A percentile compares a stretch with the other conserved stretches of the same genome.
These are phyloP conservation scores for Pongo pygmaeus DNA, from an alignment of 2,113 vertebrate genomes.

Conservation along the genomic window DNA sequence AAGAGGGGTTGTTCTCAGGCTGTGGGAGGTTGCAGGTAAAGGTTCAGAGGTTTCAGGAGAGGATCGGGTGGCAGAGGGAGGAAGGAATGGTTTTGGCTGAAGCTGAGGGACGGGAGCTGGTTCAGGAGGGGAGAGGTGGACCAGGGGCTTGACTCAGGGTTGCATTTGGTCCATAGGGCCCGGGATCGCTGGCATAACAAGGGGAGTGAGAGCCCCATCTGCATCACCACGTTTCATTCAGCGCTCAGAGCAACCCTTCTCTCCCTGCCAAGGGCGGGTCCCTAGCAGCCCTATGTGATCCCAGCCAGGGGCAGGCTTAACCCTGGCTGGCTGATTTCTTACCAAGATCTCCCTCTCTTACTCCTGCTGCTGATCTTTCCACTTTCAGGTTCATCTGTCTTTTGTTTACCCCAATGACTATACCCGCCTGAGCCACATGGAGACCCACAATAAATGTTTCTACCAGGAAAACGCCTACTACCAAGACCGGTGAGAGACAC, in stretches of 20 bases:
- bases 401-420: conserved; percentile 96
- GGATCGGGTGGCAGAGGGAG: background rate
- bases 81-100: background rate
- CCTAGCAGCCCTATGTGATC: no score
- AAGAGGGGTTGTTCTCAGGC: background rate
- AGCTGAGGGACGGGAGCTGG: background rate
- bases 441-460: conserved; percentile 92
- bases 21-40: background rate
- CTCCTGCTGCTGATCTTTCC: background rate
- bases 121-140: accelerated
- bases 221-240: background rate
- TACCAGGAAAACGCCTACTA: conserved; percentile 88
- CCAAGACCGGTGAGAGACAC: conserved; percentile 84
- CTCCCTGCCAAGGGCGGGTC: background rate
- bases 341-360: background rate
- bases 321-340: background rate
- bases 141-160: background rate
- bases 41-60: background rate
- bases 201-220: no score
- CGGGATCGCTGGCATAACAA: background rate
- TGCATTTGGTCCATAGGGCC: background rate
- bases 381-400: conserved; percentile 90
- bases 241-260: background rate
- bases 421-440: conserved; percentile 96
- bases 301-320: background rate